Base-by-base conservation (phyloP, 2,888 invertebrate species). In the Coronaproctus castanopsis region DNA sequence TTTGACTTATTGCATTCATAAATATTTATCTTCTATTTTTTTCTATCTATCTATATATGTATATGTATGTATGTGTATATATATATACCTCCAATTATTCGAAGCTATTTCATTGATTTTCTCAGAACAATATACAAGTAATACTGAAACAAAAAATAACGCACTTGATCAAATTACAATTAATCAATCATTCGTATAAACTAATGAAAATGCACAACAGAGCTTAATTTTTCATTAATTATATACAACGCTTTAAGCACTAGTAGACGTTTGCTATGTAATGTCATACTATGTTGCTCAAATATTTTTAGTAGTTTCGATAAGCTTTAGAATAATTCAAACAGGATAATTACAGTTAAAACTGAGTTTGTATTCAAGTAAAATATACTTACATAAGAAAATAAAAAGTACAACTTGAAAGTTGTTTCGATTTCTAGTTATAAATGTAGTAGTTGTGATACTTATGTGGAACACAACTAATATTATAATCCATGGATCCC, bases 61-160 rank as follows among this genome's bases (percentile, higher is more conserved):
- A n/a, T n/a, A n/a, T n/a, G n/a, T n/a, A n/a, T n/a, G n/a, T n/a
- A n/a, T n/a, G n/a, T n/a, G n/a, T n/a, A n/a, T n/a, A n/a, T n/a
- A n/a, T n/a, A n/a, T n/a, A n/a, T 52, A 59, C 77, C 72, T 80
- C 89, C 90, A 92, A 72, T 92, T 84, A 64, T 78, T 78, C 0
- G 92, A 88, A 2, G 90, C 92, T 63, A 87, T 79, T 75, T 88
- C 84, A 71, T 93, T 93, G 65, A 93, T 86, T 67, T 79, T 85
- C 73, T 92, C 91, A 21, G 92, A 88, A 70, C 87, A 89, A 71
- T 88, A 91, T 18, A 91, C 91, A 62, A 89, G 72, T 51, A 86
- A 73, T 67, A 92, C 90, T 91, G 75, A 62, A 81, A 81, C 64
- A 70, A 66, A 66, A 61, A 63, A 54, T 2, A 54, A 36, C 14